These are phyloP conservation scores for Sternotherus odoratus DNA, from an alignment of 2,797 vertebrate species.

Conservation along the genomic window DNA sequence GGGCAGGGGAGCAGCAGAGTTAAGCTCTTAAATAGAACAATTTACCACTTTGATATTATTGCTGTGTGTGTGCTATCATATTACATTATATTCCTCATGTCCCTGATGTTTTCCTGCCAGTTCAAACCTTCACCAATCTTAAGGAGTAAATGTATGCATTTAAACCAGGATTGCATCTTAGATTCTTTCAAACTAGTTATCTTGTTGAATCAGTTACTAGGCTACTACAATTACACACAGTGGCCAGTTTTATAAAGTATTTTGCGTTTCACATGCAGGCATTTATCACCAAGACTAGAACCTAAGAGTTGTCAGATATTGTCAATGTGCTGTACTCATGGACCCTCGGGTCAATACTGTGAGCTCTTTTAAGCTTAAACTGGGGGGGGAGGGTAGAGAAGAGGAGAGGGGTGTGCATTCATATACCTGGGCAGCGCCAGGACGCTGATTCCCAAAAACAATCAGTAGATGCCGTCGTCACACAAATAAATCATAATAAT, in stretches of 20 bases:
- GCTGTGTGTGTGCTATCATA: not conserved
- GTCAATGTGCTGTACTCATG: not conserved
- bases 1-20: not conserved
- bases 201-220: slow-evolving; percentile 39
- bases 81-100: not conserved
- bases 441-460: not conserved
- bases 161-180: not conserved
- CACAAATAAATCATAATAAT: not conserved
- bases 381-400: not conserved
- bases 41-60: not conserved
- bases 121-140: not conserved
- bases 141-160: not conserved
- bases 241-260: slow-evolving; percentile 43
- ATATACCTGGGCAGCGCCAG: rapidly evolving
- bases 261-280: slow-evolving; percentile 18
- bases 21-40: not conserved
- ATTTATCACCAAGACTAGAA: slow-evolving; percentile 28
- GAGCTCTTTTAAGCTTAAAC: not conserved
- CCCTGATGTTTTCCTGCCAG: slow-evolving; percentile 5
- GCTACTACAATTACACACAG: slow-evolving; percentile 25
- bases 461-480: not conserved
- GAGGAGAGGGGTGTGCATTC: rapidly evolving
- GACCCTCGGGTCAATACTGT: not conserved
- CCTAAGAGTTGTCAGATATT: slow-evolving; percentile 37
- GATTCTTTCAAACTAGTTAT: slow-evolving; percentile 41